These are phyloP conservation scores for Oryzaephilus surinamensis DNA, from an alignment of 1,140 invertebrate genomes.

Conservation along the genomic window DNA sequence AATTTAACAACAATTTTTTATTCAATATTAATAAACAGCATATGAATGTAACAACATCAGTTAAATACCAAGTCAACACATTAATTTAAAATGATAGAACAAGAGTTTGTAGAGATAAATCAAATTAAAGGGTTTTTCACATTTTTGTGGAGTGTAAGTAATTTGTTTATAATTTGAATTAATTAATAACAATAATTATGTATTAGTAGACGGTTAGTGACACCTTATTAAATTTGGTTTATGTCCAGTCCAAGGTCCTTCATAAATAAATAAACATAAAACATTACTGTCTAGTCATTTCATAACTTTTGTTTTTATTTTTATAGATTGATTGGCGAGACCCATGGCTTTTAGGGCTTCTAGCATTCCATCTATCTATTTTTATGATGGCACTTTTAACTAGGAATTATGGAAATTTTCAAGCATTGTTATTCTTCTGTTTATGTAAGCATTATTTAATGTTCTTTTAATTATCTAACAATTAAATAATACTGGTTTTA, in stretches of 20 bases:
- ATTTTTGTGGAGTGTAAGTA: constrained; percentile 41
- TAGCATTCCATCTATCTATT: constrained; percentile 63
- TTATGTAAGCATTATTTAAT: constrained; percentile 56
- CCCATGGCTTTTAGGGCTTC: constrained; percentile 68
- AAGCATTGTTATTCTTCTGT: constrained; percentile 69
- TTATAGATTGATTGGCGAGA: constrained; percentile 82
- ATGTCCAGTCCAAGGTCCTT: constrained; percentile 1
- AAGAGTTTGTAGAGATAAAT: constrained; percentile 23
- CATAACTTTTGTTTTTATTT: constrained; percentile 16
- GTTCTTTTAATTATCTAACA: constrained; percentile 2
- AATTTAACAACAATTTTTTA: too few species aligned
- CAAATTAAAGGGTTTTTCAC: constrained; percentile 23
- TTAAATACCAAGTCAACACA: too few species aligned
- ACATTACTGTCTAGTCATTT: constrained; percentile 3
- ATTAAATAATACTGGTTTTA: constrained; percentile 37
- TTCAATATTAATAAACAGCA: too few species aligned
- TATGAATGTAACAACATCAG: too few species aligned
- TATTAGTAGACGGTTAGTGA: constrained; percentile 5
- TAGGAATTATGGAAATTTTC: constrained; percentile 75
- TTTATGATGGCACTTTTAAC: constrained; percentile 69
- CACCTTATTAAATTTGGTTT: constrained; percentile 3
- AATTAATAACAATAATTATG: constrained; percentile 9
- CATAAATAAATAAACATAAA: constrained; percentile 2
- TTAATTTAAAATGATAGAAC: constrained; percentile 11
- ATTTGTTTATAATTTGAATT: constrained; percentile 3